Evolutionary conservation across 1,140 invertebrate genomes (phyloP), one percentile per base, ranked within the genome.

Genomic region (Hirudo medicinalis): DNA sequence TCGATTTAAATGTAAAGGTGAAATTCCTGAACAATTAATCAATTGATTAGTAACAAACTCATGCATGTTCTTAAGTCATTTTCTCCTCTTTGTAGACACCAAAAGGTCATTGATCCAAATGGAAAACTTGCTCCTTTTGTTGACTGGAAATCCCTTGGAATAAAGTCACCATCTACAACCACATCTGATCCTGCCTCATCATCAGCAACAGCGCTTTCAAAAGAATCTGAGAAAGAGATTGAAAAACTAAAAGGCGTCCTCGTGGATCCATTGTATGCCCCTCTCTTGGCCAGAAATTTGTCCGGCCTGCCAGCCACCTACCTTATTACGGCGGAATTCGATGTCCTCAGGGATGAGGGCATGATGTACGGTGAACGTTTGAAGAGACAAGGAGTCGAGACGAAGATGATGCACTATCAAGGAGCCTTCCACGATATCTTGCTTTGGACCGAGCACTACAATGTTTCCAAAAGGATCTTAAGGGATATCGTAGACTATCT

Each of bases 201-300:
- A 25, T 49, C n/a, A 60, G 55, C 22, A 17, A 0, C 27, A 32
- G 63, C 6, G 29, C 49, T 70, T 54, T 54, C 49, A n/a, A 15
- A 20, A 22, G 22, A 54, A 29, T 27, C 36, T 66, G 72, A 20
- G 36, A 63, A 11, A 55, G 78, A 9, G 43, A 76, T 25, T 67
- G 69, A 27, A 80, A 80, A 71, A 71, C 69, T 74, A 13, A 54
- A 71, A 32, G 40, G n/a, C 0, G 67, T 69, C 17, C 22, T 74
- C 22, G 67, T 67, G 43, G 60, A 72, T 43, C 73, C 69, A 20
- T 72, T 75, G 25, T 70, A 75, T 54, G 69, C 73, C 27, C 74
- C 74, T 36, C 69, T 75, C 13, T 60, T 75, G 70, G 73, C 73
- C 20, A 49, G 36, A 11, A 69, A 60, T 49, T 29, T 75, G 66